Conservation (phyloP, 2,797 vertebrate species). For the Leptodactylus fallax region DNA sequence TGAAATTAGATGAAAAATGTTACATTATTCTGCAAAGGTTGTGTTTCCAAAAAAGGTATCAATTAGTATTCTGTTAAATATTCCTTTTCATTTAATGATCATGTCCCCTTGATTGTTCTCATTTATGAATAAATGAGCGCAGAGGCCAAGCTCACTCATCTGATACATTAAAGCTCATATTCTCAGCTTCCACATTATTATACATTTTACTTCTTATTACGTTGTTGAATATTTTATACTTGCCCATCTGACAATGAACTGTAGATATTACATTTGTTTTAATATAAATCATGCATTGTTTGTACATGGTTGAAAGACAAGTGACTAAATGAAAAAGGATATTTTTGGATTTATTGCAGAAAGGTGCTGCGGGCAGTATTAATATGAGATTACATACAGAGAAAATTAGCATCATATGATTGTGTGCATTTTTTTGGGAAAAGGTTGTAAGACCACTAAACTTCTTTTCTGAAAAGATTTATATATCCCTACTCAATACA, state of each 20-base stretch:
- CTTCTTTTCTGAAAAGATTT: neutral
- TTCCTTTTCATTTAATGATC: neutral
- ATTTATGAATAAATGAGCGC: neutral
- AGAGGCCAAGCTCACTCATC: neutral
- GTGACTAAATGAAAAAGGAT: slow-evolving; percentile 52
- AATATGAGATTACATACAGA: slow-evolving; percentile 45
- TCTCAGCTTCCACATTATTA: slow-evolving; percentile 16
- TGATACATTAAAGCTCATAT: neutral
- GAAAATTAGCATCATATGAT: slow-evolving; percentile 48
- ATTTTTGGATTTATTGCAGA: slow-evolving; percentile 59
- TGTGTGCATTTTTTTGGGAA: neutral
- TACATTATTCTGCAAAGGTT: neutral
- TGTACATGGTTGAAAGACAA: slow-evolving; percentile 53
- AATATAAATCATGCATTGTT: slow-evolving; percentile 60
- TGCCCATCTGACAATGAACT: slow-evolving; percentile 47
- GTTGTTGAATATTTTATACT: slow-evolving; percentile 60
- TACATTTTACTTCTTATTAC: slow-evolving; percentile 30
- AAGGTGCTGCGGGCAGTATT: slow-evolving; percentile 54
- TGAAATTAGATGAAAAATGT: neutral
- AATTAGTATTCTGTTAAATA: neutral
- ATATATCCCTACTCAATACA: neutral
- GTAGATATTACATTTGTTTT: slow-evolving; percentile 56
- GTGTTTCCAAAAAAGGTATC: neutral
- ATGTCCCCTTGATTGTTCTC: neutral
- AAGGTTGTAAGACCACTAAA: neutral